Percentiles rank a stretch among this genome's conserved stretches.
These are phyloP conservation scores for Brachionus angularis DNA, from an alignment of 1,140 invertebrate genomes.

Conservation along the genomic window DNA sequence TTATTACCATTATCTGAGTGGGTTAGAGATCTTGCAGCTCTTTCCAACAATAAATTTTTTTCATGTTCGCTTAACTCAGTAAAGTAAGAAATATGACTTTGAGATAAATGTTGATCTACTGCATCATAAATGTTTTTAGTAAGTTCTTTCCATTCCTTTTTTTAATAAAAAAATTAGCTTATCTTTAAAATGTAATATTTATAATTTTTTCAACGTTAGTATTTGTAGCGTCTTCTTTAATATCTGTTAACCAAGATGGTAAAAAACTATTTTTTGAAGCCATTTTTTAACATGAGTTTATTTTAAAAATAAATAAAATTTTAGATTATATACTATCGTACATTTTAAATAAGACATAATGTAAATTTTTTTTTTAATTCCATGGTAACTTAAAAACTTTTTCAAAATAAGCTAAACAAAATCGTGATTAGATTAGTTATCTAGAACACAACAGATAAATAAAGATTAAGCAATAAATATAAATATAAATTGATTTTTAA, in stretches of 20 bases:
- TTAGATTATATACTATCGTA: neutral
- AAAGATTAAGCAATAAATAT: too few species aligned
- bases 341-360: too few species aligned
- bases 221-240: constrained; percentile 18
- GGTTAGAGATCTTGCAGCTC: constrained; percentile 25
- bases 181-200: neutral
- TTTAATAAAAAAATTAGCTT: neutral
- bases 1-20: neutral
- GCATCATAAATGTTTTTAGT: constrained; percentile 37
- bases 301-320: neutral
- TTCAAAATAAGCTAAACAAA: neutral
- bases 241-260: constrained; percentile 34
- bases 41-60: constrained; percentile 39
- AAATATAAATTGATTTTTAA: too few species aligned
- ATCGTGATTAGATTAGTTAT: neutral
- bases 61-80: constrained; percentile 30
- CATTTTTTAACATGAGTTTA: neutral
- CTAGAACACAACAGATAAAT: neutral
- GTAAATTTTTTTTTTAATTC: neutral
- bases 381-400: neutral
- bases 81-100: constrained; percentile 39
- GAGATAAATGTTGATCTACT: constrained; percentile 42
- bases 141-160: constrained; percentile 39
- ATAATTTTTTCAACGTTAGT: constrained; percentile 4
- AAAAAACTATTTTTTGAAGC: constrained; percentile 3